A percentile compares a stretch with the other conserved stretches of the same genome.
phyloP scores from a whole-genome alignment of 2,797 vertebrate species.

The Arrhamphus sclerolepis region DNA sequence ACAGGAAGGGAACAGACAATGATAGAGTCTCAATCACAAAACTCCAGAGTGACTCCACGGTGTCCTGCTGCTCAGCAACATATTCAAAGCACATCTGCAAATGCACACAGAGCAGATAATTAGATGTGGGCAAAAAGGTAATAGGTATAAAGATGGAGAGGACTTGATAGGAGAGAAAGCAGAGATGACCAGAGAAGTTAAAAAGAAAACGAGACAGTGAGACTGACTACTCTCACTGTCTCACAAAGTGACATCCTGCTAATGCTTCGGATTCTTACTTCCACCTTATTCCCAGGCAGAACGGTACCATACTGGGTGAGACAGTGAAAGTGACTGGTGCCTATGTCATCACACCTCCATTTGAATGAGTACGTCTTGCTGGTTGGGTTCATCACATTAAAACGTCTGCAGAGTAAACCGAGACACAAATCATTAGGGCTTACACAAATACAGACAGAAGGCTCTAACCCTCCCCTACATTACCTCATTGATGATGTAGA shows the following conservation, averaged over 20 bases:
- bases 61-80: slow-evolving; percentile 73
- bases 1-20: slow-evolving; percentile 85
- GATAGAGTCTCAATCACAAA: slow-evolving; percentile 84
- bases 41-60: slow-evolving; percentile 88
- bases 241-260: no score
- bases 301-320: slow-evolving; percentile 80
- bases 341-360: slow-evolving; percentile 84
- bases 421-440: background rate
- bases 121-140: background rate
- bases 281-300: slow-evolving; percentile 83
- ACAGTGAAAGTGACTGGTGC: slow-evolving; percentile 80
- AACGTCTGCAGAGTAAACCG: slow-evolving; percentile 74
- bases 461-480: background rate
- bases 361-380: slow-evolving; percentile 80
- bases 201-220: background rate
- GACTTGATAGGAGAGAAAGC: no score
- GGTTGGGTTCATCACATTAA: slow-evolving; percentile 88
- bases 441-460: background rate
- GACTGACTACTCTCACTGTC: no score
- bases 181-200: no score
- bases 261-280: slow-evolving; percentile 74
- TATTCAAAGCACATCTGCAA: slow-evolving; percentile 87
- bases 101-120: slow-evolving; percentile 10
- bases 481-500: slow-evolving; percentile 76
- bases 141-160: background rate